phyloP scores from a whole-genome alignment of 2,113 vertebrate species.

The Egretta garzetta region DNA sequence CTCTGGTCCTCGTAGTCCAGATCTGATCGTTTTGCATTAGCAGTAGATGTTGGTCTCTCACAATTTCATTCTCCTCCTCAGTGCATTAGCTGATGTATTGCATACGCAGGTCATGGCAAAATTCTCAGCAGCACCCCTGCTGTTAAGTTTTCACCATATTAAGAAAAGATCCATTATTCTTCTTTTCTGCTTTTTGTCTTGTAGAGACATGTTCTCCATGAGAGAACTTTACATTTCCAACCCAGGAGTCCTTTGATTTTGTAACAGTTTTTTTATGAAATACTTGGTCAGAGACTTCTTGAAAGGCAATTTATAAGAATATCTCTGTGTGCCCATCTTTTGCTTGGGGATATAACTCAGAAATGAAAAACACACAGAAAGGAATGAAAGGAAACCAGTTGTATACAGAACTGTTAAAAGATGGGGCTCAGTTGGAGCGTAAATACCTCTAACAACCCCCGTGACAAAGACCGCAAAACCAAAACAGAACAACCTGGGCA shows the following conservation, averaged over 20 bases:
- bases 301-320: conserved; percentile 18
- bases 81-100: not conserved
- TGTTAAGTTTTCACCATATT: conserved; percentile 24
- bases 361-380: conserved; percentile 18
- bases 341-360: not conserved
- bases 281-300: not conserved
- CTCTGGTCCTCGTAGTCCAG: not conserved
- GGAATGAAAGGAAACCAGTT: not conserved
- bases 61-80: conserved; percentile 9
- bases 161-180: conserved; percentile 13
- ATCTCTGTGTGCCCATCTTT: not conserved
- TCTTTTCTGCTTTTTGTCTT: conserved; percentile 1
- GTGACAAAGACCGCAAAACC: not conserved
- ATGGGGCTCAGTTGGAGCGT: not conserved
- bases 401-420: not conserved
- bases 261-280: not conserved
- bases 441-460: not conserved
- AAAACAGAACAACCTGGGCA: not conserved
- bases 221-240: not conserved
- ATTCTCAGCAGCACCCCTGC: not conserved
- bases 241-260: not conserved
- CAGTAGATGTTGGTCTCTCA: not conserved
- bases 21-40: not conserved
- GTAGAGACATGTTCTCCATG: conserved; percentile 13
- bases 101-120: not conserved